phyloP scores from a whole-genome alignment of 2,113 vertebrate species.

The Oryzias curvinotus region DNA sequence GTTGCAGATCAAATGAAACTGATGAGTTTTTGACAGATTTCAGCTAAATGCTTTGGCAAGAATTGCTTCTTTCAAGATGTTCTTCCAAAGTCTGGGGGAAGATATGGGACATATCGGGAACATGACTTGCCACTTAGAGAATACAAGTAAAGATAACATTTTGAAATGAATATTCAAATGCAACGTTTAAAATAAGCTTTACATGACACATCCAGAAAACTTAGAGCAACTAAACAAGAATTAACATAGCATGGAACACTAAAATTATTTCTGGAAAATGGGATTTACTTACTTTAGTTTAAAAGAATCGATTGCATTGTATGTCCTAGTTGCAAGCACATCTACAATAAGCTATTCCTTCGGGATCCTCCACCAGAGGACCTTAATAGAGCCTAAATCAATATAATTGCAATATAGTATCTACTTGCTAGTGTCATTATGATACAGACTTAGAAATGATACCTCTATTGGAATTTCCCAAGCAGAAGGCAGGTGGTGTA shows the following conservation, averaged over 20 bases:
- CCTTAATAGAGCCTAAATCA: slow-evolving; percentile 15
- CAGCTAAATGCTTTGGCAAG: slow-evolving; percentile 2
- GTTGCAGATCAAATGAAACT: slow-evolving; percentile 10
- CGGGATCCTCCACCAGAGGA: background rate
- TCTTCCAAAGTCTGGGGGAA: slow-evolving; percentile 30
- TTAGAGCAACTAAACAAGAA: too few relatives aligned
- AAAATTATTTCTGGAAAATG: too few relatives aligned
- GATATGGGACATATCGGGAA: background rate
- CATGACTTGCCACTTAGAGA: background rate
- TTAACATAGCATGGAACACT: too few relatives aligned
- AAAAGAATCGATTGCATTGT: too few relatives aligned
- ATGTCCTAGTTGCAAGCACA: background rate
- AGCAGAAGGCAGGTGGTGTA: slow-evolving; percentile 34
- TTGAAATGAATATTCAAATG: background rate
- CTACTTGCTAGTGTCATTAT: slow-evolving; percentile 11
- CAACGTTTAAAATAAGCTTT: too few relatives aligned
- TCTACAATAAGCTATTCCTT: background rate
- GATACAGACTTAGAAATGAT: slow-evolving; percentile 25
- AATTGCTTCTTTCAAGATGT: slow-evolving; percentile 3
- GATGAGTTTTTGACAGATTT: slow-evolving; percentile 4
- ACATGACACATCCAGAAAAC: too few relatives aligned
- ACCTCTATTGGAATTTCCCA: slow-evolving; percentile 60
- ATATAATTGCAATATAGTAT: slow-evolving; percentile 7
- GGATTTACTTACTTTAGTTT: too few relatives aligned
- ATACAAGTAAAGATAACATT: background rate